Conservation (phyloP, 2,113 vertebrate species). For the Otocyon megalotis region DNA sequence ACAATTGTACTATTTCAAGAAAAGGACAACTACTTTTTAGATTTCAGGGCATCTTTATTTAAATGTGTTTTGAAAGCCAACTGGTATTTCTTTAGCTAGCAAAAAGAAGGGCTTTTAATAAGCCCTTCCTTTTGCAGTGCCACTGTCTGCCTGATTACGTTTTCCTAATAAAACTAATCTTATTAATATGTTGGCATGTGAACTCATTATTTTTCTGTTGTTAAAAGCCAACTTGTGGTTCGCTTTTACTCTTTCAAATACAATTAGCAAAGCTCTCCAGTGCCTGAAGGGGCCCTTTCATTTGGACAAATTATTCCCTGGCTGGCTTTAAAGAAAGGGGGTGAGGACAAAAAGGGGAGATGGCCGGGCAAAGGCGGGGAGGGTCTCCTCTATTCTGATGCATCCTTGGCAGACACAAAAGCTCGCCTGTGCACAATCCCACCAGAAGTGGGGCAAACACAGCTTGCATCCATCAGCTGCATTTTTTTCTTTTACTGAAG, state of each 20-base stretch:
- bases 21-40: slow-evolving; percentile 27
- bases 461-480: slow-evolving; percentile 43
- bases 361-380: not conserved
- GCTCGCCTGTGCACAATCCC: slow-evolving; percentile 78
- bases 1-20: slow-evolving; percentile 20
- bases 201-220: slow-evolving; percentile 78
- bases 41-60: slow-evolving; percentile 1
- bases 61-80: not conserved
- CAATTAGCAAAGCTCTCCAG: slow-evolving; percentile 88
- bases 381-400: slow-evolving; percentile 69
- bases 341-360: not conserved
- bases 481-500: slow-evolving; percentile 64
- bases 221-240: slow-evolving; percentile 84
- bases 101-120: not conserved
- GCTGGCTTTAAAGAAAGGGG: slow-evolving; percentile 67
- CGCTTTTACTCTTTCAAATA: slow-evolving; percentile 86
- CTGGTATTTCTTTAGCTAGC: not conserved
- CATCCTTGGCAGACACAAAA: slow-evolving; percentile 83
- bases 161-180: slow-evolving; percentile 82
- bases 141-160: slow-evolving; percentile 69
- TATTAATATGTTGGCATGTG: slow-evolving; percentile 82
- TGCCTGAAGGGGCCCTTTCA: slow-evolving; percentile 89
- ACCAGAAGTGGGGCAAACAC: slow-evolving; percentile 69
- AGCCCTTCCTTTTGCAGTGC: not conserved
- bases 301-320: slow-evolving; percentile 87